phyloP scores from a whole-genome alignment of 2,113 vertebrate species.

The Percina caprodes region DNA sequence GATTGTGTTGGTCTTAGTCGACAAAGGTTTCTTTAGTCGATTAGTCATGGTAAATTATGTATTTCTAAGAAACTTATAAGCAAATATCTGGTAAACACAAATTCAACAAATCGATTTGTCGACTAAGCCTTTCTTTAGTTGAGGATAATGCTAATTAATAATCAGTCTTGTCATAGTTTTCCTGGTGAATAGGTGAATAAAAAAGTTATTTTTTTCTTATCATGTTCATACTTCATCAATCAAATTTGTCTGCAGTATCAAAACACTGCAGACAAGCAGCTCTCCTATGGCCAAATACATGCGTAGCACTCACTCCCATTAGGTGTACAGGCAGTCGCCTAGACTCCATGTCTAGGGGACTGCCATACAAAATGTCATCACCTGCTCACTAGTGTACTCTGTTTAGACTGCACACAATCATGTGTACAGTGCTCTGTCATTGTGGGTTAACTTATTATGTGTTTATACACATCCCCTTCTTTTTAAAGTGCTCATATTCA shows the following conservation, averaged over 20 bases:
- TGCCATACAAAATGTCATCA: conserved; percentile 12
- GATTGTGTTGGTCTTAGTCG: no score
- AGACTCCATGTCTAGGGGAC: neutral
- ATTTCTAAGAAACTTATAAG: no score
- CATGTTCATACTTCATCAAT: neutral
- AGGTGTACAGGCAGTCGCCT: neutral
- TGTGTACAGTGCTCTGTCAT: conserved; percentile 28
- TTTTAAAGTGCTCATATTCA: no score
- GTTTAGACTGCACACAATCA: conserved; percentile 17
- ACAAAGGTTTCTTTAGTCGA: no score
- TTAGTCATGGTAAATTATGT: no score
- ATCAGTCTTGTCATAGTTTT: no score
- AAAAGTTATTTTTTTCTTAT: no score
- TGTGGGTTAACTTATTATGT: neutral
- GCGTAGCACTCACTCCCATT: neutral
- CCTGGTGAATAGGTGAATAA: no score
- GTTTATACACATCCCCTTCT: neutral
- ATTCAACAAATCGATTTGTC: no score
- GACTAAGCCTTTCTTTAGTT: no score
- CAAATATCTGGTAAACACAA: no score
- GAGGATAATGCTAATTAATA: no score
- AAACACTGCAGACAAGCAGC: conserved; percentile 3
- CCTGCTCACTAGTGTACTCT: neutral
- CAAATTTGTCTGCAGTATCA: neutral
- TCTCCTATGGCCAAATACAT: neutral